Base-by-base conservation (phyloP, 2,797 vertebrate genomes). In the Atherinosoma microstoma region DNA sequence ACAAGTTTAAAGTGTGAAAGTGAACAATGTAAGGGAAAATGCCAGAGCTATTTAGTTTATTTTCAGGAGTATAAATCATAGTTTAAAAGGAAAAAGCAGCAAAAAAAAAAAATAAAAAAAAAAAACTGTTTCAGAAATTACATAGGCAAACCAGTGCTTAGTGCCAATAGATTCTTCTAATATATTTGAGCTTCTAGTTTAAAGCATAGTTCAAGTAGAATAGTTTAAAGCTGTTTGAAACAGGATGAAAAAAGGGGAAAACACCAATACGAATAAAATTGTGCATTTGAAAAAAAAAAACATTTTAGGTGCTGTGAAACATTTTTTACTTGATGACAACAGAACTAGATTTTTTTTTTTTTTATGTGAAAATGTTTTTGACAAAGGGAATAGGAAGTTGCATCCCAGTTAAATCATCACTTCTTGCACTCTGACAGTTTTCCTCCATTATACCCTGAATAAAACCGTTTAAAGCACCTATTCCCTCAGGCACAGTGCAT, bases 371-470 rank as follows among this genome's bases (percentile, higher is more conserved):
- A 76, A 34, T 66, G 32, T 49, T 79, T 83, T 72, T 63, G 59
- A 64, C 64, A 73, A 27, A 58, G 60, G 27, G n/a, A 64, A 69
- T 36, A 18, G 42, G 22, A 42, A 10, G 27, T 40, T 2, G 30
- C 53, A 34, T 64, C 32, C 64, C n/a, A 69, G 38, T 75, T 68
- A 58, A 64, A 64, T 76, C 67, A 65, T 80, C 67, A 56, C 42
- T 56, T 51, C 47, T 70, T 57, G 34, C 68, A 38, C n/a, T 67
- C 58, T 27, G 24, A 16, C 36, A 18, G 40, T n/a, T n/a, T 18
- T 63, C 24, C n/a, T 63, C 24, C 38, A 45, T 59, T 42, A 63
- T 20, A 74, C 30, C 53, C 51, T 18, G 56, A 35, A 51, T 67
- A 36, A 45, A 79, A 70, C 29, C 53, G 18, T 64, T 54, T 24